Evolutionary conservation across 2,797 vertebrate genomes (phyloP), one percentile per base, ranked within the genome.

Genomic region (Sebastes cheni): DNA sequence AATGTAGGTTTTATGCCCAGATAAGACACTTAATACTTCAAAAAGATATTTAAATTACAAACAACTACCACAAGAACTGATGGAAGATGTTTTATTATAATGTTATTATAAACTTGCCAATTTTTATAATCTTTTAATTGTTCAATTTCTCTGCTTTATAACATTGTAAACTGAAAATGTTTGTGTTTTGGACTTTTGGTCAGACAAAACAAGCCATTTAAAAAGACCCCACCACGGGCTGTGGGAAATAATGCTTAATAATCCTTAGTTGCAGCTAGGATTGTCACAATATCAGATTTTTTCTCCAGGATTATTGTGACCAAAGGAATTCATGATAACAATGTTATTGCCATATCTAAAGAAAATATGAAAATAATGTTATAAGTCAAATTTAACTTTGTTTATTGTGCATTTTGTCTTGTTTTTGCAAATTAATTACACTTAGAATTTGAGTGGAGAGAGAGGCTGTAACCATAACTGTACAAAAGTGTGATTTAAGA

Each of bases 401-500:
- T 18, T 46, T 18, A 18, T 46, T 46, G 42, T 46, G 42, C 42
- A 46, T 46, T 46, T 46, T 46, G 42, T 46, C 42, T 46, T 18
- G 16, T 46, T 18, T 0, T 46, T 46, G 42, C 16, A 46, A 46
- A 46, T 46, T 18, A 46, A 46, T 46, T 46, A 46, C 42, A 46
- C 42, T 46, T 0, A 18, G 16, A 18, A 4, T 18, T 18, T 0
- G 0, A 18, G 39, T 16, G 39, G 14, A 42, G 36, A 39, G 39
- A 42, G 39, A 42, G 14, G 0, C 39, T 42, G 39, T 16, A 42
- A 42, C 0, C 39, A 42, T 42, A 42, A 16, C 39, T 42, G 6
- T 42, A 42, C 39, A 42, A 42, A 42, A 42, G 39, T 16, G 39
- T 16, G 39, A 42, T 42, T 42, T 16, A 42, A 12, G 54, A 55